Conservation (phyloP, 2,113 vertebrate species). For the Marmota flaviventris region DNA sequence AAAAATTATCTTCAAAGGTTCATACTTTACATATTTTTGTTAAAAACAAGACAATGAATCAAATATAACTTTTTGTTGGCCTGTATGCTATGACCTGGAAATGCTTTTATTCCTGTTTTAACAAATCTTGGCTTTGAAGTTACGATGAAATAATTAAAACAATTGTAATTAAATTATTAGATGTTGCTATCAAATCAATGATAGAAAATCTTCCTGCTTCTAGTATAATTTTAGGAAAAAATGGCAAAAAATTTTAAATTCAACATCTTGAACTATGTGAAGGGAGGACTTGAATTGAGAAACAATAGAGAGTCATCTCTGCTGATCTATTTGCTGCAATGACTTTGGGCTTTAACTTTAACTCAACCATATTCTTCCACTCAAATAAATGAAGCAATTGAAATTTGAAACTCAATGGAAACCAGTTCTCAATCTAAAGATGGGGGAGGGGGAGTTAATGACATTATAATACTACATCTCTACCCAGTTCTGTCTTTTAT, state of each 20-base stretch:
- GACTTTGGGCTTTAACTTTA: not conserved
- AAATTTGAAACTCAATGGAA: not conserved
- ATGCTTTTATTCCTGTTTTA: constrained; percentile 2
- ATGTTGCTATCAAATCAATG: not conserved
- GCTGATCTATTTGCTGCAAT: not conserved
- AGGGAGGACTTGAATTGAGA: not conserved
- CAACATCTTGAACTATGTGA: not conserved
- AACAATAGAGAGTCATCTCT: not conserved
- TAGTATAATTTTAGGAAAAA: not conserved
- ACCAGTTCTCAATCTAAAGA: not conserved
- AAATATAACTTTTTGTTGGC: not conserved
- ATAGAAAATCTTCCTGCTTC: not conserved
- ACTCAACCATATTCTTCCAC: not conserved
- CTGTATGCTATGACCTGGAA: not conserved
- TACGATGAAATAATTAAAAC: not conserved
- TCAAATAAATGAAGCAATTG: not conserved
- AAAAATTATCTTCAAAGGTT: not conserved
- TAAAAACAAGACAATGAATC: not conserved
- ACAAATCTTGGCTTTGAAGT: not conserved
- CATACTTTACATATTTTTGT: not conserved
- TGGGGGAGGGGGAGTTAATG: not conserved
- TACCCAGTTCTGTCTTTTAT: not conserved
- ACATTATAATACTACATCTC: not conserved
- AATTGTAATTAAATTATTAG: not conserved
- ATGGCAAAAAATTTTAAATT: not conserved